Evolutionary conservation across 2,113 vertebrate species (phyloP), one percentile per base, ranked within the genome.

Genomic region (Candoia aspera): DNA sequence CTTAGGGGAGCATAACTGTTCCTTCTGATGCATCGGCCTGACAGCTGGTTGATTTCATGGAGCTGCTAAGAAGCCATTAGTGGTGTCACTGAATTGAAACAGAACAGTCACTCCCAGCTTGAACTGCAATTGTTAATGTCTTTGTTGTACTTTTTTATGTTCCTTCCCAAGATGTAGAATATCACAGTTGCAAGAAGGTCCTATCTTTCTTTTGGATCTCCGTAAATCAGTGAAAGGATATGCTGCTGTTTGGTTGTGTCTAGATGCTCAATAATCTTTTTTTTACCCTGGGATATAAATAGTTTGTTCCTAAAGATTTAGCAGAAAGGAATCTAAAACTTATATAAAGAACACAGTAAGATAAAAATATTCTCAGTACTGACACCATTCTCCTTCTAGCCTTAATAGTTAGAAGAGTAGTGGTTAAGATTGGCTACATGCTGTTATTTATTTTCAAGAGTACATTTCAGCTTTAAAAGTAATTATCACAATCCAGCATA

Each of bases 41-140:
- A 99, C 99, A 99, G 99, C 99, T 99, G 99, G 98, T 98, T 98
- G 98, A 98, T 99, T 99, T 98, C 98, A 98, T 98, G 98, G 98
- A 98, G 98, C 98, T 98, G 98, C 98, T 99, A 98, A 99, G 99
- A 99, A 99, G 98, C 98, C 99, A 99, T 99, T 99, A 99, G 98
- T 98, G 98, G 97, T 98, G 98, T 98, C 98, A 98, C 98, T 99
- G 98, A 98, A 99, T 99, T 99, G 98, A 99, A 98, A 98, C 98
- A 97, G 98, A 99, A 97, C 98, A 97, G 97, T 97, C 98, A 98
- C 98, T 99, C 98, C 97, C 98, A 98, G 98, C 98, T 98, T 98
- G 97, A 98, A 96, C 97, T 97, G 97, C 98, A 96, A 83, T 97
- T 97, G 97, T 97, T 97, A 98, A 98, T 97, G 97, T 98, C 98